Evolutionary conservation across 2,888 invertebrate species (phyloP).

Genomic region (Parascotia fuliginaria): DNA sequence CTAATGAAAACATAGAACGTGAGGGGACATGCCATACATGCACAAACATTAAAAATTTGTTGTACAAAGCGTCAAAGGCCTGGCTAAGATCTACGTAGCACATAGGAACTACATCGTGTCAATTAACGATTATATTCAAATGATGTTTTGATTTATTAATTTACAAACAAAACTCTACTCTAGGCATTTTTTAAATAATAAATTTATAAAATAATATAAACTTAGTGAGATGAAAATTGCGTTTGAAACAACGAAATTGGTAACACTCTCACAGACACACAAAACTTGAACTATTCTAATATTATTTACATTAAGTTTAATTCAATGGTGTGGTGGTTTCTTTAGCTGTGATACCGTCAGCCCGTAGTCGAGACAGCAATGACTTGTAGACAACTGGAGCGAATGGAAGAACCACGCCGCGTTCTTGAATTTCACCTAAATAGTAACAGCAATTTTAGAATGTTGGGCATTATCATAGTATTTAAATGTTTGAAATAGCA

Average conservation of each 20-base stretch:
- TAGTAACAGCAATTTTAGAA: slow-evolving; percentile 9
- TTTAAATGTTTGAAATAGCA: no score
- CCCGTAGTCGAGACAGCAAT: slow-evolving; percentile 93
- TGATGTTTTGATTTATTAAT: no score
- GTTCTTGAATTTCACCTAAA: slow-evolving; percentile 97
- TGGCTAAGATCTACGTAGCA: no score
- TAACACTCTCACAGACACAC: not conserved
- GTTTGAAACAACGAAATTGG: not conserved
- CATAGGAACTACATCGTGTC: no score
- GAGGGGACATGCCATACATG: no score
- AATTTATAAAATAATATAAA: not conserved
- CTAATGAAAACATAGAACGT: no score
- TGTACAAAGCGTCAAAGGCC: no score
- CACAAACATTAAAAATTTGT: no score
- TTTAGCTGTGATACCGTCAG: slow-evolving; percentile 90
- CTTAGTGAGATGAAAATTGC: not conserved
- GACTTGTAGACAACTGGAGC: slow-evolving; percentile 97
- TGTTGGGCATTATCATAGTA: no score
- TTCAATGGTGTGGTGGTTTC: slow-evolving; percentile 72
- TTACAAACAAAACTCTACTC: no score
- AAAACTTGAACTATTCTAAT: not conserved
- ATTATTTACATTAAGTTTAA: slow-evolving; percentile 40
- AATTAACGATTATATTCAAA: no score
- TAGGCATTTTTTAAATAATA: no score
- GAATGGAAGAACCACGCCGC: slow-evolving; percentile 97